Conservation (phyloP, 2,888 invertebrate genomes). For the Acanthopleura granulata region DNA sequence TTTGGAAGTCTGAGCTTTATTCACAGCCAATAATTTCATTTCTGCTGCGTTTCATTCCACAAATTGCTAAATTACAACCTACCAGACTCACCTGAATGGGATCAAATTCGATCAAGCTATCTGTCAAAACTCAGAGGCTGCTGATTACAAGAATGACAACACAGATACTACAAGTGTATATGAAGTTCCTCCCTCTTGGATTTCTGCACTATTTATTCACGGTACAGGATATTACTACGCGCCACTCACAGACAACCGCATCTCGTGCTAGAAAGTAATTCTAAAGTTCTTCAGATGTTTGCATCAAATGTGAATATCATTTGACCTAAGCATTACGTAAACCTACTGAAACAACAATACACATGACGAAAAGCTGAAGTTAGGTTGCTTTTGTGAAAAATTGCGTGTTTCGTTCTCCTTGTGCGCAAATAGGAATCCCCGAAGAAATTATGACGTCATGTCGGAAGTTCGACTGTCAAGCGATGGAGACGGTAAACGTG, state of each 20-base stretch:
- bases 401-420: not conserved
- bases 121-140: not conserved
- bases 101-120: not conserved
- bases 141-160: not conserved
- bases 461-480: constrained; percentile 4
- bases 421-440: constrained; percentile 32
- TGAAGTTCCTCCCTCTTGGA: constrained; percentile 54
- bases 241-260: not conserved
- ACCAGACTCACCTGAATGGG: not conserved
- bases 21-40: too few relatives aligned
- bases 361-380: too few relatives aligned
- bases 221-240: not conserved
- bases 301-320: too few relatives aligned
- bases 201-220: constrained; percentile 12
- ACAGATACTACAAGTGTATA: constrained; percentile 24
- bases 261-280: not conserved
- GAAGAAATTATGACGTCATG: constrained; percentile 35
- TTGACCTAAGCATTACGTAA: too few relatives aligned
- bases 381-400: too few relatives aligned
- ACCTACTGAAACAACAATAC: too few relatives aligned
- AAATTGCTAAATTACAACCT: too few relatives aligned
- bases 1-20: not conserved
- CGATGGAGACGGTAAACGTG: too few relatives aligned
- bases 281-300: not conserved
- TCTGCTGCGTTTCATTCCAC: too few relatives aligned